Percentiles rank a stretch among this genome's conserved stretches.
These are phyloP conservation scores for Origma solitaria DNA, from an alignment of 2,113 vertebrate genomes.

Conservation along the genomic window DNA sequence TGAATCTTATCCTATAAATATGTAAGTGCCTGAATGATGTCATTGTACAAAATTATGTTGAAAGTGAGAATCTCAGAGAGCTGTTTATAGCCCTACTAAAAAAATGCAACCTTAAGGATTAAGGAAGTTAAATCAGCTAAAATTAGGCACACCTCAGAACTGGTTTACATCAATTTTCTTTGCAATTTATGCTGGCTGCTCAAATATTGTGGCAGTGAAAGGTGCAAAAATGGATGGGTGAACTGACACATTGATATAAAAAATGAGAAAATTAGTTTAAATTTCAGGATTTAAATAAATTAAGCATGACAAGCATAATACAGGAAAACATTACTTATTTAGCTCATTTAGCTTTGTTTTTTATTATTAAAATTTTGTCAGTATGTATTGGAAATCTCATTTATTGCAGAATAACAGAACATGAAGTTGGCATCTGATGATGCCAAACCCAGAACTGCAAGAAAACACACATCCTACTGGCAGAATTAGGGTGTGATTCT, in stretches of 20 bases:
- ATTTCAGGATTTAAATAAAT: neutral
- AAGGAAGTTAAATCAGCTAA: neutral
- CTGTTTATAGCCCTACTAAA: neutral
- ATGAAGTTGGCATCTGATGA: neutral
- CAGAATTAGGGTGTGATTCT: neutral
- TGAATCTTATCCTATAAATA: neutral
- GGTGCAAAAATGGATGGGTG: neutral
- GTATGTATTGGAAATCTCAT: neutral
- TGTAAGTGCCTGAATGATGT: neutral
- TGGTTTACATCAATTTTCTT: neutral
- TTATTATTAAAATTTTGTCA: neutral
- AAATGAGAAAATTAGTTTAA: constrained; percentile 7
- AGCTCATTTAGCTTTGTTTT: neutral
- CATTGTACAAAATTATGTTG: neutral
- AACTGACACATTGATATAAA: neutral
- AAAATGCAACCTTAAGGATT: neutral
- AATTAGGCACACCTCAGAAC: neutral
- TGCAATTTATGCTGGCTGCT: neutral
- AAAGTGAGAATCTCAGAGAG: neutral
- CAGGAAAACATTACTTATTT: neutral
- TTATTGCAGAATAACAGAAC: neutral
- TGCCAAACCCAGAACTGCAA: neutral
- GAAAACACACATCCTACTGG: neutral
- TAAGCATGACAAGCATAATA: neutral
- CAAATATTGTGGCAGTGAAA: neutral